phyloP scores from a whole-genome alignment of 1,140 invertebrate species.

The Ephestia elutella region DNA sequence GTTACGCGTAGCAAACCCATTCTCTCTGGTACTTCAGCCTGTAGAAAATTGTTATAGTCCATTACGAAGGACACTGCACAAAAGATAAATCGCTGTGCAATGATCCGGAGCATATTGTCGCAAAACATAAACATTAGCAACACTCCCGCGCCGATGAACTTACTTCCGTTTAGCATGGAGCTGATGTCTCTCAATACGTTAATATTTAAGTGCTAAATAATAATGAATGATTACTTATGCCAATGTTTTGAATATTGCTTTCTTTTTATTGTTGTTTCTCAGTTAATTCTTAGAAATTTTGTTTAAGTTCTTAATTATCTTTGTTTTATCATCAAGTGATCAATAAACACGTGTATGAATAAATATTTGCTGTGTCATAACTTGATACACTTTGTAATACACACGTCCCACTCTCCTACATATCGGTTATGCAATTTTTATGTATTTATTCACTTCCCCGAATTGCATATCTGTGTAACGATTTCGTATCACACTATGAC shows the following conservation, averaged over 20 bases:
- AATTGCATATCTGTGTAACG: constrained; percentile 23
- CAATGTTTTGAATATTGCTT: too few species aligned
- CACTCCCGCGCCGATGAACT: constrained; percentile 24
- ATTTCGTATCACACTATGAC: constrained; percentile 8
- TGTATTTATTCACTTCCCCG: constrained; percentile 23
- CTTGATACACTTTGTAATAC: constrained; percentile 6
- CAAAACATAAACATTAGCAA: constrained; percentile 4
- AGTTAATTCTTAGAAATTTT: too few species aligned
- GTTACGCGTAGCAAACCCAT: background rate
- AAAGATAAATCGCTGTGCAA: background rate
- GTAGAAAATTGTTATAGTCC: background rate
- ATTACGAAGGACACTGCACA: background rate
- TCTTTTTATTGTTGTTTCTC: too few species aligned
- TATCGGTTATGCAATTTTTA: constrained; percentile 22
- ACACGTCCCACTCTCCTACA: constrained; percentile 26
- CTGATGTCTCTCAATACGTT: background rate
- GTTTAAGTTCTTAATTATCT: too few species aligned
- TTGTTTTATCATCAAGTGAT: too few species aligned
- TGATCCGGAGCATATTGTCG: constrained; percentile 1
- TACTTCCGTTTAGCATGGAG: constrained; percentile 20
- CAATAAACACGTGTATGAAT: too few species aligned
- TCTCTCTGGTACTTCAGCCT: background rate
- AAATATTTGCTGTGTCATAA: background rate
- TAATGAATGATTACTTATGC: too few species aligned
- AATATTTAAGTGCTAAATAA: background rate